phyloP scores from a whole-genome alignment of 2,888 invertebrate species.

The Uloborus plumipes region DNA sequence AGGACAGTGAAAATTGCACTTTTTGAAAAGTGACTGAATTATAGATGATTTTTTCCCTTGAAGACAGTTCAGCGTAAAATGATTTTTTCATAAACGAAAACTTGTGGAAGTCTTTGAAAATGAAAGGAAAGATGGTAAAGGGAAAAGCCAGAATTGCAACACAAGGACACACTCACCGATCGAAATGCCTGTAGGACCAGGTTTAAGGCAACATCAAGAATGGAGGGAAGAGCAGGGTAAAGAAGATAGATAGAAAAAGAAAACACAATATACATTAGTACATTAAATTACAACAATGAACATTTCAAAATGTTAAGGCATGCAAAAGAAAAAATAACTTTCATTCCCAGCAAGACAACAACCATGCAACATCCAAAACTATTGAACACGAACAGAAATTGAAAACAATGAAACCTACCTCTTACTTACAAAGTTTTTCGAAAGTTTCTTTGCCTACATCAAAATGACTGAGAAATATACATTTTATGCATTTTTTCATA shows the following conservation, averaged over 20 bases:
- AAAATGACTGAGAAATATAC: constrained; percentile 3
- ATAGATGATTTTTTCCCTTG: too few relatives aligned
- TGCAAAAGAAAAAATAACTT: constrained; percentile 23
- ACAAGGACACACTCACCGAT: constrained; percentile 71
- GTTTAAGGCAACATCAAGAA: constrained; percentile 65
- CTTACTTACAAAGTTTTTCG: background rate
- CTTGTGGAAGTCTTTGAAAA: too few relatives aligned
- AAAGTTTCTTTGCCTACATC: background rate
- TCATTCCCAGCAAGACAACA: constrained; percentile 6
- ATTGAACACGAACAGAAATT: constrained; percentile 8
- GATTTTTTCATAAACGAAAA: too few relatives aligned
- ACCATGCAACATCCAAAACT: constrained; percentile 44
- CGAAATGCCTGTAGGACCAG: constrained; percentile 70
- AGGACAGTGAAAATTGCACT: too few relatives aligned
- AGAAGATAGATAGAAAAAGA: constrained; percentile 59
- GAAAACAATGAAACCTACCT: constrained; percentile 63
- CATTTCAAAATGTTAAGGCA: constrained; percentile 11
- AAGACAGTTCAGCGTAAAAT: too few relatives aligned
- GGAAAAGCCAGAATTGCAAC: constrained; percentile 36
- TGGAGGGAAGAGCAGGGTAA: constrained; percentile 64
- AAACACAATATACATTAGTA: constrained; percentile 63
- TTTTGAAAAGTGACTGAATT: too few relatives aligned
- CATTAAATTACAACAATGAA: constrained; percentile 54
- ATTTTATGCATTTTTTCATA: background rate
- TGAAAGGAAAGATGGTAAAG: too few relatives aligned